A percentile compares a stretch with the other conserved stretches of the same genome.
Conservation (phyloP, 2,888 invertebrate species). For the Parthenolecanium corni region DNA sequence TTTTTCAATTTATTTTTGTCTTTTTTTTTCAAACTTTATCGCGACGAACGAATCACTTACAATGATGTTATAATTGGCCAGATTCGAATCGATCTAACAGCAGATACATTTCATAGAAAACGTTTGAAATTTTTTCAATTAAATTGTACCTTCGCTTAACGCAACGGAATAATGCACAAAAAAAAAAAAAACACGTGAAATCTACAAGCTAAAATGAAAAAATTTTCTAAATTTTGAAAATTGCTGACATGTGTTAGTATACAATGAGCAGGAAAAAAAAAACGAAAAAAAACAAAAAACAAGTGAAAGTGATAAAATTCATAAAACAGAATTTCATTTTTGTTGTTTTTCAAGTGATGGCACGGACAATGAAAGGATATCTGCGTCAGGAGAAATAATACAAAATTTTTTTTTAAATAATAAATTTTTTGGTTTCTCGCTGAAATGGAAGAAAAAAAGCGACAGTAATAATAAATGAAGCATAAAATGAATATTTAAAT, state of each 20-base stretch:
- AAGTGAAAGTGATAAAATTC: constrained; percentile 29
- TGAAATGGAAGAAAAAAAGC: constrained; percentile 13
- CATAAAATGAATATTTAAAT: constrained; percentile 32
- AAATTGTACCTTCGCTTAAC: constrained; percentile 8
- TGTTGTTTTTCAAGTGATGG: constrained; percentile 25
- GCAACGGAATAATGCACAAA: background rate
- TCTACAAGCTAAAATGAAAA: too few species aligned
- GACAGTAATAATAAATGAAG: constrained; percentile 24
- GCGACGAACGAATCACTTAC: background rate
- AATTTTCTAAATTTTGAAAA: too few species aligned
- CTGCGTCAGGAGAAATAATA: constrained; percentile 23
- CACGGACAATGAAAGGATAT: constrained; percentile 6
- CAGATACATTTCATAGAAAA: background rate
- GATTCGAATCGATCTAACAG: background rate
- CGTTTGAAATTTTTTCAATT: background rate
- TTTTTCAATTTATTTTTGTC: background rate
- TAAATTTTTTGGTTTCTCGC: background rate
- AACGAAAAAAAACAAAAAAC: constrained; percentile 22
- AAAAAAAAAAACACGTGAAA: background rate
- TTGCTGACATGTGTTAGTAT: too few species aligned
- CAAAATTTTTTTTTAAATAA: constrained; percentile 28
- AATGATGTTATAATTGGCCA: background rate
- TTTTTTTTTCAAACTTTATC: too few species aligned
- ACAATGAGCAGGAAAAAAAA: constrained; percentile 1
- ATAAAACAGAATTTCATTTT: constrained; percentile 20